A percentile compares a stretch with the other conserved stretches of the same genome.
These are phyloP conservation scores for Elgaria multicarinata DNA, from an alignment of 2,113 vertebrate species.

Conservation along the genomic window DNA sequence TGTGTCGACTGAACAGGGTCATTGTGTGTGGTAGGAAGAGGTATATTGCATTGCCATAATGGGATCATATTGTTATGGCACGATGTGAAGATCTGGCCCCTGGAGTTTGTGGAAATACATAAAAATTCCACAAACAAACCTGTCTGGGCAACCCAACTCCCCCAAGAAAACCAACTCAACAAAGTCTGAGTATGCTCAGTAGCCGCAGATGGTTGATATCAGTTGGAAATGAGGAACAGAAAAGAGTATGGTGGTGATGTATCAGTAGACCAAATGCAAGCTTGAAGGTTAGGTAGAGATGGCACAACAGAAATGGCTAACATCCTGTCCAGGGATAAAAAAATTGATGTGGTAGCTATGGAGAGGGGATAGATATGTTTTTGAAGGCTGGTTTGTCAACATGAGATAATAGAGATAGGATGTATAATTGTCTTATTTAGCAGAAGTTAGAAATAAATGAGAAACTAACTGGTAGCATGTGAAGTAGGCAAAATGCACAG, in stretches of 20 bases:
- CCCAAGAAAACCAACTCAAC: too few relatives aligned
- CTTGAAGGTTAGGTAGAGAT: background rate
- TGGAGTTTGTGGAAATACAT: background rate
- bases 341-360: background rate
- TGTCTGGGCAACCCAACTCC: too few relatives aligned
- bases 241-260: background rate
- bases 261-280: background rate
- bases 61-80: too few relatives aligned
- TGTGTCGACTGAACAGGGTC: too few relatives aligned
- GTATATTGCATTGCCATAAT: too few relatives aligned
- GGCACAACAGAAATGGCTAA: background rate
- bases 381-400: background rate
- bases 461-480: background rate
- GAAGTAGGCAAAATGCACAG: background rate
- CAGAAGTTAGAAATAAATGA: background rate
- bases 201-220: too few relatives aligned
- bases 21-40: too few relatives aligned
- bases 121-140: too few relatives aligned
- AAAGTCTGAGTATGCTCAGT: too few relatives aligned
- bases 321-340: background rate
- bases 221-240: background rate
- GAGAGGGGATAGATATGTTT: background rate
- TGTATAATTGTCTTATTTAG: background rate
- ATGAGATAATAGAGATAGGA: background rate
- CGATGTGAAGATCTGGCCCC: too few relatives aligned